Percentiles rank a stretch among this genome's conserved stretches.
Conservation (phyloP, 1,140 invertebrate genomes). For the Drosophila jambulina region DNA sequence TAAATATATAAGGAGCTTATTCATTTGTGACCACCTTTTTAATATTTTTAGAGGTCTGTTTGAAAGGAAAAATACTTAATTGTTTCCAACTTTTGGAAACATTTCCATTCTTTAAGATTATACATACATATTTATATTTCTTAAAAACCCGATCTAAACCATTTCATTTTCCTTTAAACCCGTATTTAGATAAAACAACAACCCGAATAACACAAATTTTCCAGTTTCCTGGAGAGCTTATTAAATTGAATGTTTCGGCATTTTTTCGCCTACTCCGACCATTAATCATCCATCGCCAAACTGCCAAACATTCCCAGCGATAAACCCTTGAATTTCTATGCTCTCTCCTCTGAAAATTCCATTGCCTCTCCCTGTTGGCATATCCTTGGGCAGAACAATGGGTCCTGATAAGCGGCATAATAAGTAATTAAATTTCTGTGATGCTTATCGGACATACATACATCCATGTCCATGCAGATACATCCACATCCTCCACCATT, state of each 20-base stretch:
- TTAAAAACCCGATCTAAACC: no score
- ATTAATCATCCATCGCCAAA: conserved; percentile 34
- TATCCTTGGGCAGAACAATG: conserved; percentile 42
- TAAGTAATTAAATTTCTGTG: conserved; percentile 71
- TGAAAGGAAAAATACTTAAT: not conserved
- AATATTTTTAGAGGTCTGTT: not conserved
- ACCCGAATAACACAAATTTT: no score
- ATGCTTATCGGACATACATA: conserved; percentile 55
- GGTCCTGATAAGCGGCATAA: conserved; percentile 66
- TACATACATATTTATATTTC: no score
- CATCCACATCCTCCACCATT: conserved; percentile 10
- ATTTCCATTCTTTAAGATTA: no score
- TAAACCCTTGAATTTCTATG: conserved; percentile 42
- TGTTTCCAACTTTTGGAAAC: no score
- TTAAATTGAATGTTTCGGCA: not conserved
- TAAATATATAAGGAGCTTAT: no score
- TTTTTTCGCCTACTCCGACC: conserved; percentile 8
- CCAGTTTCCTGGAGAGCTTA: not conserved
- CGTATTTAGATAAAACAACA: not conserved
- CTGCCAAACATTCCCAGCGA: conserved; percentile 27
- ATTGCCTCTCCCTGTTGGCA: conserved; percentile 15
- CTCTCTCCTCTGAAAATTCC: conserved; percentile 17
- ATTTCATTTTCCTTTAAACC: no score
- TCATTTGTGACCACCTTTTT: not conserved
- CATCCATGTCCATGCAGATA: not conserved